Evolutionary conservation across 2,113 vertebrate genomes (phyloP), one percentile per base, ranked within the genome.

Genomic region (Alaudala cheleensis): DNA sequence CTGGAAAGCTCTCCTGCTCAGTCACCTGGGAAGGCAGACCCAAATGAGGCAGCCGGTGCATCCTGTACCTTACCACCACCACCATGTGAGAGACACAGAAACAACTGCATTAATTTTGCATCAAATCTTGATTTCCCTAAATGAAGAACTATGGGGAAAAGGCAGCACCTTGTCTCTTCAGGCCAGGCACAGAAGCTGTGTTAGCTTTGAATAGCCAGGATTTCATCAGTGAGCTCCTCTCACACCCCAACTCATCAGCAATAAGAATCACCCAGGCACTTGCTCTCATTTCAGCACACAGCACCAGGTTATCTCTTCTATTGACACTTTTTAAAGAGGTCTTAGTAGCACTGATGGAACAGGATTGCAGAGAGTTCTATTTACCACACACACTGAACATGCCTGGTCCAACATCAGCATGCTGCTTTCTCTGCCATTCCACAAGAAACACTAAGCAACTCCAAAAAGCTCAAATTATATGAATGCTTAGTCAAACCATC

Each of bases 41-140:
- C 44, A 73, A 39, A 33, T 1, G 1, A 24, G 23, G 12, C 61
- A 4, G 5, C 15, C 57, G 24, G 3, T 3, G 1, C 29, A 58
- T 33, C 26, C 11, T 58, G 33, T 10, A 39, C 42, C 28, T 22
- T 58, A 51, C 18, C 70, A 42, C 39, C 50, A 10, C 51, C 51
- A 29, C 12, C 44, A 25, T 44, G 20, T 0, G 14, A 53, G 31
- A n/a, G 17, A 67, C 12, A 74, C 4, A 53, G 14, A 31, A 79
- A 62, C 6, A 14, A 14, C 0, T 2, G 20, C 31, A 53, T 26
- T 45, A 20, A 39, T 70, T 69, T 77, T 49, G 13, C 45, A 40
- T 10, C 17, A 16, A 25, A 18, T 80, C 37, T 14, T 1, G 0
- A 7, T 45, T 77, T 61, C 33, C 22, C n/a, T n/a, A n/a, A n/a